Evolutionary conservation across 2,888 invertebrate genomes (phyloP).

Genomic region (Bedellia somnulentella): DNA sequence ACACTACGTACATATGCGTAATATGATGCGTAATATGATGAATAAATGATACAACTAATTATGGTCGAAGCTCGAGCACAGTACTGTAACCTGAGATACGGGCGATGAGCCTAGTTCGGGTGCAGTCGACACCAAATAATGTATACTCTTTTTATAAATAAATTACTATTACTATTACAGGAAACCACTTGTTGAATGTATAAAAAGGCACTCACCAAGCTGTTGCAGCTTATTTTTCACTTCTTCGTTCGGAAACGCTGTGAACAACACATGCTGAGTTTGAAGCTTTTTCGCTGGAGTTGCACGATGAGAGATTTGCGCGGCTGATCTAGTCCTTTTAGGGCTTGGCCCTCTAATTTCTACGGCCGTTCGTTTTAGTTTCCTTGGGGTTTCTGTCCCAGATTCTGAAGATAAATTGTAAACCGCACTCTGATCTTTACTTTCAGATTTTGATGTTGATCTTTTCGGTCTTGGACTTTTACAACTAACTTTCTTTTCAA

Average conservation of each 20-base stretch:
- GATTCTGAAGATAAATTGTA: conserved; percentile 29
- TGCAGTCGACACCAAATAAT: too few species aligned
- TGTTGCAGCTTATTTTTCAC: conserved; percentile 28
- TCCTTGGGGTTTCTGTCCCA: conserved; percentile 19
- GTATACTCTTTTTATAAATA: too few species aligned
- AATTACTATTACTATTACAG: too few species aligned
- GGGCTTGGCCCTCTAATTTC: conserved; percentile 18
- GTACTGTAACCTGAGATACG: too few species aligned
- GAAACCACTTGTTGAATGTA: too few species aligned
- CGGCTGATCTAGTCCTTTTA: conserved; percentile 21
- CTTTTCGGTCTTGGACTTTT: too few species aligned
- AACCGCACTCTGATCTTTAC: conserved; percentile 18
- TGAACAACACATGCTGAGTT: conserved; percentile 33
- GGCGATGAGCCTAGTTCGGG: too few species aligned
- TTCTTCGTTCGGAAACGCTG: conserved; percentile 33
- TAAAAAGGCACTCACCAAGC: too few species aligned
- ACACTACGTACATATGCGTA: too few species aligned
- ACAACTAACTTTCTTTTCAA: conserved; percentile 11
- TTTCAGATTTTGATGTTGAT: background rate
- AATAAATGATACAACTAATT: too few species aligned
- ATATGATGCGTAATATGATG: too few species aligned
- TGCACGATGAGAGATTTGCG: conserved; percentile 14
- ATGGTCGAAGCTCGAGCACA: too few species aligned
- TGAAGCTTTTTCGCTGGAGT: conserved; percentile 19
- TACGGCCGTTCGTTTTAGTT: conserved; percentile 20